Conservation (phyloP, 2,888 invertebrate genomes). For the Nemapogon koenigi region DNA sequence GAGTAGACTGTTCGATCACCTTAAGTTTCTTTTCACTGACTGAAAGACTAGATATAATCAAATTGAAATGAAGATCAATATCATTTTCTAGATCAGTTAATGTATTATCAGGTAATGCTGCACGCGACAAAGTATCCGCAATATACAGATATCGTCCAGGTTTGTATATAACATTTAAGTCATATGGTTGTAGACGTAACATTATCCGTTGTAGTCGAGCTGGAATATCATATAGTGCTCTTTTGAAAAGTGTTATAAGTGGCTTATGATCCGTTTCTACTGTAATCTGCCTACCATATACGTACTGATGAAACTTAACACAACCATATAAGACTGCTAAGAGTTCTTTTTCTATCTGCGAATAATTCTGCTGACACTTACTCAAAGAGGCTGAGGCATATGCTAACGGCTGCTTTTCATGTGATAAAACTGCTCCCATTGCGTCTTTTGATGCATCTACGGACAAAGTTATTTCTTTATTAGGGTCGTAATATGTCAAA, state of each 20-base stretch:
- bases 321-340: conserved; percentile 18
- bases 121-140: conserved; percentile 23
- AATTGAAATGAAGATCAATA: background rate
- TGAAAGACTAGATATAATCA: conserved; percentile 3
- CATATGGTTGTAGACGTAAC: conserved; percentile 19
- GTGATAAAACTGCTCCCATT: conserved; percentile 18
- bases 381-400: conserved; percentile 18
- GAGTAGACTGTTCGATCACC: background rate
- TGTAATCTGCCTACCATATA: conserved; percentile 11
- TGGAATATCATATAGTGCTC: conserved; percentile 16
- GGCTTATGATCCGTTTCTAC: conserved; percentile 24
- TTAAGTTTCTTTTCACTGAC: background rate
- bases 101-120: conserved; percentile 11
- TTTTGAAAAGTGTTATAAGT: conserved; percentile 21
- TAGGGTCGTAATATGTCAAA: conserved; percentile 16
- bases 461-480: conserved; percentile 11
- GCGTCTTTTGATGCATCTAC: conserved; percentile 18
- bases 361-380: conserved; percentile 16
- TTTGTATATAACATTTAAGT: conserved; percentile 18
- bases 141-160: conserved; percentile 22
- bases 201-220: conserved; percentile 21
- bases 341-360: conserved; percentile 19
- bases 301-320: conserved; percentile 15
- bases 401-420: conserved; percentile 19
- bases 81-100: background rate